phyloP scores from a whole-genome alignment of 64 coral and sea anemone genomes.

The Hydrozoanthus tunicans region DNA sequence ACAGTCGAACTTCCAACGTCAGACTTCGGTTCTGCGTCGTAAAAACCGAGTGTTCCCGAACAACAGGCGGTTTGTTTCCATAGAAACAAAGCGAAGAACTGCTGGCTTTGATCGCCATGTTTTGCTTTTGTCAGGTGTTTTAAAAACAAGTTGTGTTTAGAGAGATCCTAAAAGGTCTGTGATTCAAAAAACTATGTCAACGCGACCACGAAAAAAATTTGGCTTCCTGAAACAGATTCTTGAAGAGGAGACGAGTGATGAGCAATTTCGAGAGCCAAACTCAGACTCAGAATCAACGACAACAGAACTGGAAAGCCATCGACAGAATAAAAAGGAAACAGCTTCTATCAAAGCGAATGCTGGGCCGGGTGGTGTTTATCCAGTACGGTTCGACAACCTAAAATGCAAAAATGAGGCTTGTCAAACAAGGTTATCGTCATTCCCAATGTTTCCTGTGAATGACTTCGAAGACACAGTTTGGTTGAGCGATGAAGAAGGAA shows the following conservation, averaged over 20 bases:
- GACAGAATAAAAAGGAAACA: neutral
- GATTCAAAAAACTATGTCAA: neutral
- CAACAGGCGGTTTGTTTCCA: neutral
- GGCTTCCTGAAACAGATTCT: slow-evolving; percentile 81
- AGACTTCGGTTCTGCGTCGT: slow-evolving; percentile 1
- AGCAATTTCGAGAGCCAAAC: neutral
- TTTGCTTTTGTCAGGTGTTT: neutral
- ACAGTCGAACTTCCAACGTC: slow-evolving; percentile 1
- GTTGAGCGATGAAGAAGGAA: slow-evolving; percentile 72
- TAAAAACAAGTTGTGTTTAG: neutral
- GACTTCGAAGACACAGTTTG: slow-evolving; percentile 75
- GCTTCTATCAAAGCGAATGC: neutral
- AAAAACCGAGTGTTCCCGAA: slow-evolving; percentile 7
- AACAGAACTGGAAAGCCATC: neutral
- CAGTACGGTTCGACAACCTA: slow-evolving; percentile 64
- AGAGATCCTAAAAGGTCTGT: neutral
- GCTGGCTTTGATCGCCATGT: slow-evolving; percentile 2
- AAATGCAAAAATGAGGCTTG: slow-evolving; percentile 69
- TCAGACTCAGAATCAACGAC: neutral
- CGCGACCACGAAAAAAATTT: slow-evolving; percentile 62
- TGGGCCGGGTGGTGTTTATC: slow-evolving; percentile 67
- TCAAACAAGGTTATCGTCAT: slow-evolving; percentile 76
- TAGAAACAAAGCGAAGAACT: slow-evolving; percentile 15
- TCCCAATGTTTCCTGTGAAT: slow-evolving; percentile 70
- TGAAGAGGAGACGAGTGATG: slow-evolving; percentile 58